These are phyloP conservation scores for Eugnorisma glareosa DNA, from an alignment of 2,888 invertebrate genomes.

Conservation along the genomic window DNA sequence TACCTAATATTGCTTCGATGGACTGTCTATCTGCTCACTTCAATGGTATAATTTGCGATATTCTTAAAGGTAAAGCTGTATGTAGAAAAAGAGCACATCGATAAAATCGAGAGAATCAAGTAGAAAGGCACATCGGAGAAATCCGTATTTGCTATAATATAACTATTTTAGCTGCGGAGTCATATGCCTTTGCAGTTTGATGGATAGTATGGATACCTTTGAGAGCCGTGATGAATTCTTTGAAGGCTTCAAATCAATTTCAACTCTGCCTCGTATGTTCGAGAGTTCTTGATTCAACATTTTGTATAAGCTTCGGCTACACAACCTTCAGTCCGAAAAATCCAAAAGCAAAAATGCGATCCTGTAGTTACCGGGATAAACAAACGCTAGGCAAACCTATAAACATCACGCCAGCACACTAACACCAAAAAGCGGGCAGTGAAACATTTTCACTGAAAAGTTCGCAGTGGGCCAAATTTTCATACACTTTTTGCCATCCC, in stretches of 20 bases:
- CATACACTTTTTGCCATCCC: conserved; percentile 19
- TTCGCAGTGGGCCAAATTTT: conserved; percentile 21
- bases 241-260: neutral
- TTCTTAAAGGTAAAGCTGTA: neutral
- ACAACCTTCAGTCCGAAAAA: neutral
- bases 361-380: conserved; percentile 14
- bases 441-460: conserved; percentile 31
- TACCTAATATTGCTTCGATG: neutral
- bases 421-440: conserved; percentile 10
- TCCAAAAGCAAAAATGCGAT: neutral
- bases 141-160: neutral
- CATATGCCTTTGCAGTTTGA: neutral
- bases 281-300: no score
- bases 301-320: neutral
- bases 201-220: neutral
- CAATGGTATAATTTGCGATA: neutral
- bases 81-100: no score
- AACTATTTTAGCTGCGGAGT: neutral
- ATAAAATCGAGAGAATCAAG: neutral
- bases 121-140: neutral
- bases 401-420: conserved; percentile 8
- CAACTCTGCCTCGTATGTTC: neutral
- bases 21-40: neutral
- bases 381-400: conserved; percentile 9
- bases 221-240: neutral